A percentile compares a stretch with the other conserved stretches of the same genome.
Conservation (phyloP, 2,113 vertebrate species). For the Onychostruthus taczanowskii region DNA sequence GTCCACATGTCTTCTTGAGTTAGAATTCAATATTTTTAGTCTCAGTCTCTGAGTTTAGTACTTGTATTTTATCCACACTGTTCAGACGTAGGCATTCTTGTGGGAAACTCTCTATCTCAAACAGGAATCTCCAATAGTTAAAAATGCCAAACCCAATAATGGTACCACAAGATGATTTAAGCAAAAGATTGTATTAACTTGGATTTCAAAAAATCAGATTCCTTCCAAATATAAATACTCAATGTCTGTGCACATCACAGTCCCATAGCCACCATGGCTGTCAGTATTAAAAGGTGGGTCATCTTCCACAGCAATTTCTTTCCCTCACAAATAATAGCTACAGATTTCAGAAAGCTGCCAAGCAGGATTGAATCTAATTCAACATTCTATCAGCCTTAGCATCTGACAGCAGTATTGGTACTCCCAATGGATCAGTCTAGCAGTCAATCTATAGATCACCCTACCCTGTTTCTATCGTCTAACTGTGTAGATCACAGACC, state of each 20-base stretch:
- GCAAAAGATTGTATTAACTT: background rate
- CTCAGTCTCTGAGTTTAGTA: background rate
- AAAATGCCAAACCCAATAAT: background rate
- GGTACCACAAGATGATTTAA: background rate
- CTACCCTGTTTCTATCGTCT: background rate
- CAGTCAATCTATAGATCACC: background rate
- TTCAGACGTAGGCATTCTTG: background rate
- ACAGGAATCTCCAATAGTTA: background rate
- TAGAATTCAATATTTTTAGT: background rate
- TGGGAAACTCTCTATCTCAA: background rate
- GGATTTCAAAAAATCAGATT: background rate
- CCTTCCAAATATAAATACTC: background rate
- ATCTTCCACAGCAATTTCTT: background rate
- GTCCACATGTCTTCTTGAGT: background rate
- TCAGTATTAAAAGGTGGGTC: background rate
- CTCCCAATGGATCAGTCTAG: background rate
- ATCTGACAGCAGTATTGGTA: background rate
- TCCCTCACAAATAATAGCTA: background rate
- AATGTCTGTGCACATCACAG: background rate
- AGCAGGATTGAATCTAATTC: background rate
- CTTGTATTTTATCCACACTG: accelerated
- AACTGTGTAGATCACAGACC: background rate
- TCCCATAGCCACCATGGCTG: background rate
- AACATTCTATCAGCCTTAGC: background rate
- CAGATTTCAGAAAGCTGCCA: background rate